Evolutionary conservation across 1,140 invertebrate genomes (phyloP).

Genomic region (Vanessa atalanta): DNA sequence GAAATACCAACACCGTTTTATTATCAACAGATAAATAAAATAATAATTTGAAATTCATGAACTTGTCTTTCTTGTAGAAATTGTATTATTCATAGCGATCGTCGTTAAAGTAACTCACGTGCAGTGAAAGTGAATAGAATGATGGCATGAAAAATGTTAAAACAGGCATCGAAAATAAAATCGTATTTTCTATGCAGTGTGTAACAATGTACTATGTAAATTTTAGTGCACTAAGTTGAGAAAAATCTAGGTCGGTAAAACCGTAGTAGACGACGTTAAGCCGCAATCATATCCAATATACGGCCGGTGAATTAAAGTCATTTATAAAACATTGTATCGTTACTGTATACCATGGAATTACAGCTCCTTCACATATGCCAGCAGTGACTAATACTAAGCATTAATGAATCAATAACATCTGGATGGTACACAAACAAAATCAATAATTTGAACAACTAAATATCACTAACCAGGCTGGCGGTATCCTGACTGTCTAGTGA

Average conservation of each 20-base stretch:
- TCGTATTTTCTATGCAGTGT: not conserved
- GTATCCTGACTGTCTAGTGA: conserved; percentile 79
- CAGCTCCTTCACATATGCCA: not conserved
- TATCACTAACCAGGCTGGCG: conserved; percentile 75
- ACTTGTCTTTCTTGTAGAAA: not conserved
- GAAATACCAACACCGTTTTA: too few species aligned
- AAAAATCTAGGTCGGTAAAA: conserved; percentile 27
- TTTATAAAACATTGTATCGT: conserved; percentile 3
- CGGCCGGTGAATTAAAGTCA: not conserved
- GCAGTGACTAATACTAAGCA: conserved; percentile 40
- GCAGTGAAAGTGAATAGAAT: conserved; percentile 50
- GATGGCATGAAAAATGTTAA: conserved; percentile 10
- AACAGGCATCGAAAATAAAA: not conserved
- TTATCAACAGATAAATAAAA: too few species aligned
- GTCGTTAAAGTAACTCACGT: conserved; percentile 37
- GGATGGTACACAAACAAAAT: conserved; percentile 76
- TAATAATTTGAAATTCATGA: not conserved
- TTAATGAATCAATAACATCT: conserved; percentile 70
- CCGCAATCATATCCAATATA: not conserved
- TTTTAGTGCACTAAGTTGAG: conserved; percentile 7
- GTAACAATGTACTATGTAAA: conserved; percentile 12
- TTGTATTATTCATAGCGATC: conserved; percentile 32
- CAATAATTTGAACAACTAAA: conserved; percentile 70
- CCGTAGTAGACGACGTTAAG: not conserved
- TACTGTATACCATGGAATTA: conserved; percentile 16